A percentile compares a stretch with the other conserved stretches of the same genome.
phyloP scores from a whole-genome alignment of 2,113 vertebrate species.

The Pseudopodoces humilis region DNA sequence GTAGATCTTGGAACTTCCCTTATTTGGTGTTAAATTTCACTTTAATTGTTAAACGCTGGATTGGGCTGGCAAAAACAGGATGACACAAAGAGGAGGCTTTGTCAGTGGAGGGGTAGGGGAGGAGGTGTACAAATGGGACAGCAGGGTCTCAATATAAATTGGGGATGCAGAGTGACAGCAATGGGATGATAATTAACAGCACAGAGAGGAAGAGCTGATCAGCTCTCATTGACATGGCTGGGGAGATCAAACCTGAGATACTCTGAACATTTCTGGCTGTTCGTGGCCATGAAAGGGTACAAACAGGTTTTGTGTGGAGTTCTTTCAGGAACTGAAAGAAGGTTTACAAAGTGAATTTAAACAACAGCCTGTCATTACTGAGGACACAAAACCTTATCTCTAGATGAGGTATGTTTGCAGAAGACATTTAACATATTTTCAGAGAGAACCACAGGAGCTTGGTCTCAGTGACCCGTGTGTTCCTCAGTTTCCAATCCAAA shows the following conservation, averaged over 20 bases:
- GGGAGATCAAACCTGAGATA: background rate
- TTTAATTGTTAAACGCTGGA: background rate
- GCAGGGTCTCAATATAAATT: background rate
- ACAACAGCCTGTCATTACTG: background rate
- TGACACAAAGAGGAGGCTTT: background rate
- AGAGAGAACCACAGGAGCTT: background rate
- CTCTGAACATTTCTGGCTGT: background rate
- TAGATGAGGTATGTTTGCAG: conserved; percentile 7
- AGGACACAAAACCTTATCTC: conserved; percentile 5
- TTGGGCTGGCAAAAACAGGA: background rate
- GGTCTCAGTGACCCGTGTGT: conserved; percentile 3
- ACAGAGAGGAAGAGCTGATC: background rate
- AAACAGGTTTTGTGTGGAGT: background rate
- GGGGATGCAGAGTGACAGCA: background rate
- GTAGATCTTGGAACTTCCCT: background rate
- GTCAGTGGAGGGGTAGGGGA: too few species aligned
- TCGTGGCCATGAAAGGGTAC: background rate
- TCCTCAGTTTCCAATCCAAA: background rate
- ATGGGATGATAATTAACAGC: background rate
- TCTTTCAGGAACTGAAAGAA: background rate
- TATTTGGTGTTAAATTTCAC: background rate
- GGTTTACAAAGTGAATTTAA: background rate
- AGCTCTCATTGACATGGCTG: background rate
- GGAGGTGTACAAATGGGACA: too few species aligned
- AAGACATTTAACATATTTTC: conserved; percentile 28